Evolutionary conservation across 1,140 invertebrate genomes (phyloP), one percentile per base, ranked within the genome.

Genomic region (Cotesia vestalis): DNA sequence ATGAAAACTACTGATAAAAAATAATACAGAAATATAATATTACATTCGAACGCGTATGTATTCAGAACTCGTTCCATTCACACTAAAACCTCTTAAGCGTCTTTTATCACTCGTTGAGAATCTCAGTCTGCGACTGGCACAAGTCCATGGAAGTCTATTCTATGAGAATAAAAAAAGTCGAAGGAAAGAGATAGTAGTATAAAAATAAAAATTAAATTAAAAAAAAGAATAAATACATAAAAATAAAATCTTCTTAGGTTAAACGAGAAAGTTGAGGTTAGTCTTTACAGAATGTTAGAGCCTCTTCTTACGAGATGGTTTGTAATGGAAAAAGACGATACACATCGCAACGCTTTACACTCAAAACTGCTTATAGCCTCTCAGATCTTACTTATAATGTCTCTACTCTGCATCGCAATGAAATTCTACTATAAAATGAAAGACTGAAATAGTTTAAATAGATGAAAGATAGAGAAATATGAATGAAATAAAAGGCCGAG

Each of bases 251-350:
- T 55, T 55, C 53, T 55, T 55, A 55, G 17, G 53, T 55, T 17
- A 55, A 55, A 55, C 64, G 71, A 66, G 75, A 76, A 69, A 70
- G 77, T 74, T 63, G 57, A 60, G 67, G 20, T 64, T 75, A 79
- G 72, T 66, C 78, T 55, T 55, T 55, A 17, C n/a, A 17, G 5
- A 55, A 55, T 55, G 53, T 55, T 55, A 55, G 12, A 55, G 77
- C 75, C 81, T 77, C 83, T 85, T 84, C 82, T 81, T 78, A 55
- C 52, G 34, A 52, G 11, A 27, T 52, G 66, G 76, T 77, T 78
- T 77, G 77, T 85, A 86, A 86, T 86, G 79, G 81, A 80, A 85
- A 85, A 85, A 82, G 78, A 80, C 80, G 83, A 84, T 85, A 85
- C 78, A 81, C 79, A 83, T 85, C 78, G 80, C 76, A 72, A 75